phyloP scores from a whole-genome alignment of 1,140 invertebrate species.

The Aphaenogaster ashmeadi region DNA sequence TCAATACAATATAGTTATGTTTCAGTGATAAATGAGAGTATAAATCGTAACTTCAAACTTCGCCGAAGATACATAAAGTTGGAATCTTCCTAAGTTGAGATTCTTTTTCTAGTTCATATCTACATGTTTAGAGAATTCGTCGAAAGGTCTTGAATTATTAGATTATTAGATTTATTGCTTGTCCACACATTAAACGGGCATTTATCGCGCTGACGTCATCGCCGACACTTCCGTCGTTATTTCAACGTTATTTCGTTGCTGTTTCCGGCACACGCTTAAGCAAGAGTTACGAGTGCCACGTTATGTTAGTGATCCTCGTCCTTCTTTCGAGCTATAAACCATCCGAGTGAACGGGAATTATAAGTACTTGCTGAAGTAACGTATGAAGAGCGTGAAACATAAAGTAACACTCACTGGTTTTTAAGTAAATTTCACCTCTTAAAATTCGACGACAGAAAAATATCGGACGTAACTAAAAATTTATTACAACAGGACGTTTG shows the following conservation, averaged over 20 bases:
- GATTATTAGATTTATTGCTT: constrained; percentile 17
- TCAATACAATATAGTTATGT: neutral
- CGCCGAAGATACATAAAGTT: neutral
- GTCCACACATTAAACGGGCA: constrained; percentile 64
- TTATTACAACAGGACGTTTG: neutral
- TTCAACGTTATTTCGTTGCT: constrained; percentile 78
- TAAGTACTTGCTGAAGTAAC: constrained; percentile 38
- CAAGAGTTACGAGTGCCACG: constrained; percentile 78
- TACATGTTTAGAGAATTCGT: constrained; percentile 8
- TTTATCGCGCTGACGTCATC: constrained; percentile 66
- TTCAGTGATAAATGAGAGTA: neutral
- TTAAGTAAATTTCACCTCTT: constrained; percentile 25
- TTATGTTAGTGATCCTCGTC: constrained; percentile 50
- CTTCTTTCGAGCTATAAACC: constrained; percentile 57
- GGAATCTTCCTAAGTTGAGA: neutral
- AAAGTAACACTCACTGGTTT: constrained; percentile 18
- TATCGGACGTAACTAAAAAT: neutral
- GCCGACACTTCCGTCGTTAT: constrained; percentile 78
- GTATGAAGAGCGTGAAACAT: constrained; percentile 6
- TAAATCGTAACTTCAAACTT: neutral
- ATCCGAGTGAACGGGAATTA: constrained; percentile 65
- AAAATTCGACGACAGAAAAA: neutral
- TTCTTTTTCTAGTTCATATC: neutral
- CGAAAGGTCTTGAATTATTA: constrained; percentile 18
- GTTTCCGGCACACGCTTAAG: constrained; percentile 77